These are phyloP conservation scores for Syrmaticus mikado DNA, from an alignment of 2,113 vertebrate genomes.

Conservation along the genomic window DNA sequence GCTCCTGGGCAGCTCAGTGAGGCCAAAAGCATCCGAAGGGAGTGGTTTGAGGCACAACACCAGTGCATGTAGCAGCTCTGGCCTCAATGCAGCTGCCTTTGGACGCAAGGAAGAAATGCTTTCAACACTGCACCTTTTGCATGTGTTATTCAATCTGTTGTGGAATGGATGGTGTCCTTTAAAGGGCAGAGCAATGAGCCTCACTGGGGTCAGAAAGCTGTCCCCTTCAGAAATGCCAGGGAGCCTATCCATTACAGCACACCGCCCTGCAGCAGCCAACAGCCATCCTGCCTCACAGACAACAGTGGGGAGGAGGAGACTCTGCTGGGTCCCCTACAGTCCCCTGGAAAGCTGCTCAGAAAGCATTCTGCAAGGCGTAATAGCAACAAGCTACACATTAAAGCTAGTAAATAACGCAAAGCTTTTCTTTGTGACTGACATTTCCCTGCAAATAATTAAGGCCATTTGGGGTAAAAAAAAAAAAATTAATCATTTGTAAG, in stretches of 20 bases:
- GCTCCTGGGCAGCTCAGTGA: not conserved
- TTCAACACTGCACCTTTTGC: not conserved
- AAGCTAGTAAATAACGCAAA: not conserved
- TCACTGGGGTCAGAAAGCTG: not conserved
- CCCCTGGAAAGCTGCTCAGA: not conserved
- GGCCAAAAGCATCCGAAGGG: not conserved
- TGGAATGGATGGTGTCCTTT: conserved; percentile 22
- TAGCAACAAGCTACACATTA: not conserved
- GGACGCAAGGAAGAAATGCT: not conserved
- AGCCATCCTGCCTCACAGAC: not conserved
- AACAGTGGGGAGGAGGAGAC: not conserved
- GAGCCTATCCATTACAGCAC: conserved; percentile 14
- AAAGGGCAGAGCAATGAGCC: conserved; percentile 29
- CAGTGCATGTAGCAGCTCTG: fast-evolving
- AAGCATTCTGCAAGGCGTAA: not conserved
- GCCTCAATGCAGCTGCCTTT: not conserved
- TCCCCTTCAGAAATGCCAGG: conserved; percentile 14
- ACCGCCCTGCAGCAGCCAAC: fast-evolving
- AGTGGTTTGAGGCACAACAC: not conserved
- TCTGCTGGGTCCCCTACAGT: fast-evolving
- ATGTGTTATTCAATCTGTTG: conserved; percentile 19
- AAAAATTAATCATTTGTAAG: not conserved
- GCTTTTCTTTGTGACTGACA: not conserved
- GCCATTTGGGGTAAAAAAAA: not conserved
- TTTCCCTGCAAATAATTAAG: not conserved